Evolutionary conservation across 2,113 vertebrate genomes (phyloP).

Genomic region (Clupea harengus): DNA sequence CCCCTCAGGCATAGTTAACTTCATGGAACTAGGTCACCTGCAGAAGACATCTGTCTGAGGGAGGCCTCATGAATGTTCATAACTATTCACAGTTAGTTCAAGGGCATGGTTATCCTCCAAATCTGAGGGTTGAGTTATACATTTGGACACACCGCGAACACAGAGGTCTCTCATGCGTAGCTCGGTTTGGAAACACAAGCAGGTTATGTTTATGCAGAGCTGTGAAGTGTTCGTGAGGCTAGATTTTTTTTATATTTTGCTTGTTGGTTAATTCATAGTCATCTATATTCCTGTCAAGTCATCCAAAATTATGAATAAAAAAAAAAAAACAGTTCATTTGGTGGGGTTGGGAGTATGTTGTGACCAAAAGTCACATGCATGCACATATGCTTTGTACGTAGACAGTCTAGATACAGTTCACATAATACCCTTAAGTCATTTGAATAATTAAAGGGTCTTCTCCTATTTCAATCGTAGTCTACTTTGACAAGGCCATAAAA

Average conservation of each 20-base stretch:
- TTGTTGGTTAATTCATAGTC: background rate
- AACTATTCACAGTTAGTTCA: background rate
- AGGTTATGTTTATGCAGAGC: background rate
- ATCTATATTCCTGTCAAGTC: background rate
- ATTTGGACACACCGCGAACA: background rate
- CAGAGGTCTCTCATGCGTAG: background rate
- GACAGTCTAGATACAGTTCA: background rate
- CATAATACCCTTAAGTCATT: conserved; percentile 5
- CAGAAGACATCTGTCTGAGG: background rate
- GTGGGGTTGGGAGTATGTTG: background rate
- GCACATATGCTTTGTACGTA: background rate
- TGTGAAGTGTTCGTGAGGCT: background rate
- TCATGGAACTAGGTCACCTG: background rate
- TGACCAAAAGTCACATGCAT: no score
- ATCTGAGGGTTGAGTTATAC: background rate
- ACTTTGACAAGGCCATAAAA: conserved; percentile 43
- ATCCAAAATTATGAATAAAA: background rate
- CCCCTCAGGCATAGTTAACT: background rate
- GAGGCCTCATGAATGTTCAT: background rate
- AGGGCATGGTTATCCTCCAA: background rate
- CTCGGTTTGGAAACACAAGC: background rate
- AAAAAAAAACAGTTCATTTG: background rate
- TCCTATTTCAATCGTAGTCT: conserved; percentile 46
- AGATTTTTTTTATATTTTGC: background rate
- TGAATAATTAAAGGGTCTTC: conserved; percentile 29